Conservation (phyloP, 2,888 invertebrate genomes). For the Phytoseiulus persimilis region DNA sequence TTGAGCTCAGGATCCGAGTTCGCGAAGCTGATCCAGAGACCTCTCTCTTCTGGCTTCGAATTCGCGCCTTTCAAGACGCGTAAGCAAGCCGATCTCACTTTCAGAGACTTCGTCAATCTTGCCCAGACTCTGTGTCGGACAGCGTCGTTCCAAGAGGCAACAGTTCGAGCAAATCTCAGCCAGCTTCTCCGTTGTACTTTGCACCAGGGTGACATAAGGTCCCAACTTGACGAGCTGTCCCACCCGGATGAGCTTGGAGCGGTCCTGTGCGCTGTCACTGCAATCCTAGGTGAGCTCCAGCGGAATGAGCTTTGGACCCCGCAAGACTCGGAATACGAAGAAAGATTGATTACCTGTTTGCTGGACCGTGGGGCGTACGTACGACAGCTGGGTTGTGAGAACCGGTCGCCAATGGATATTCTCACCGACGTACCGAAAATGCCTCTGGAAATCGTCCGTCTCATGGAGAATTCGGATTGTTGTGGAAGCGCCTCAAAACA, state of each 20-base stretch:
- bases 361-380: neutral
- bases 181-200: neutral
- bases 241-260: neutral
- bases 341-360: neutral
- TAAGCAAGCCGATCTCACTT: neutral
- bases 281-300: neutral
- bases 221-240: neutral
- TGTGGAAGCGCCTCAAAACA: neutral
- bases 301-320: neutral
- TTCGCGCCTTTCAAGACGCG: neutral
- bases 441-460: neutral
- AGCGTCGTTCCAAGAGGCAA: neutral
- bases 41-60: neutral
- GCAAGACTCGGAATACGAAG: neutral
- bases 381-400: neutral
- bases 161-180: neutral
- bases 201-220: neutral
- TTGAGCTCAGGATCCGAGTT: neutral
- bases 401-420: neutral
- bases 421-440: neutral
- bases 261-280: neutral
- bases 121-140: neutral
- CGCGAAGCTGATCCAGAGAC: neutral
- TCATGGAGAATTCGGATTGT: neutral
- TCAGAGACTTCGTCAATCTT: neutral